These are phyloP conservation scores for Aphyosemion australe DNA, from an alignment of 2,113 vertebrate genomes.

Conservation along the genomic window DNA sequence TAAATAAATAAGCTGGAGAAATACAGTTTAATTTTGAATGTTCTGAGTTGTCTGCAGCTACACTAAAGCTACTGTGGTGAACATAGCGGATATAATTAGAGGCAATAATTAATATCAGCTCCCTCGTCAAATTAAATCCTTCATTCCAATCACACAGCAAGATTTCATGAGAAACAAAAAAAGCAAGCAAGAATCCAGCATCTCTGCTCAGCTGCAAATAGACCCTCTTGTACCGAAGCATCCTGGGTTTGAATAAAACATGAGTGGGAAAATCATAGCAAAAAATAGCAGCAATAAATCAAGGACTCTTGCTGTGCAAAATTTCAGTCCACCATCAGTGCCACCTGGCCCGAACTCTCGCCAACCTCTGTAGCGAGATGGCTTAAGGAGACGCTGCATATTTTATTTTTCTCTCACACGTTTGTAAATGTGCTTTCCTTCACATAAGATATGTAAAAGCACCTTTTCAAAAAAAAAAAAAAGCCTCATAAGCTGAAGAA, in stretches of 20 bases:
- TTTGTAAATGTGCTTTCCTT: conserved; percentile 28
- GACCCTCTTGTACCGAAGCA: conserved; percentile 47
- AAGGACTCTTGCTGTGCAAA: conserved; percentile 30
- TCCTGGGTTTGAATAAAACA: conserved; percentile 70
- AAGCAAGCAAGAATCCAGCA: conserved; percentile 32
- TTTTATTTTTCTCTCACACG: conserved; percentile 10
- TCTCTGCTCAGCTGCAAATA: conserved; percentile 36
- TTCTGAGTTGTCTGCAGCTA: conserved; percentile 38
- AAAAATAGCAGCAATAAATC: conserved; percentile 58
- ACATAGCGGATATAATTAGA: conserved; percentile 49
- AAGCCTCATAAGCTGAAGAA: conserved; percentile 36
- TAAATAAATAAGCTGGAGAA: conserved; percentile 15
- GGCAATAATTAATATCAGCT: conserved; percentile 31
- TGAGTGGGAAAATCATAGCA: conserved; percentile 61
- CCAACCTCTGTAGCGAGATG: conserved; percentile 21
- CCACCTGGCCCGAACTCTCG: conserved; percentile 44
- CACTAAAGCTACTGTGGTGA: conserved; percentile 34
- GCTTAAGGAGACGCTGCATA: conserved; percentile 11
- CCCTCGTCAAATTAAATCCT: background rate
- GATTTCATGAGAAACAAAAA: conserved; percentile 7
- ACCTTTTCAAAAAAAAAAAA: conserved; percentile 22
- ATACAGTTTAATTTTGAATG: conserved; percentile 34
- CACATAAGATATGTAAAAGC: conserved; percentile 45
- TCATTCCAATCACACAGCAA: conserved; percentile 4
- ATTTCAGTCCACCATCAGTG: conserved; percentile 31